Percentiles rank a stretch among this genome's conserved stretches.
Evolutionary conservation across 53 echinoderm and acorn worm genomes (phyloP).

Genomic region (Apostichopus leukothele): DNA sequence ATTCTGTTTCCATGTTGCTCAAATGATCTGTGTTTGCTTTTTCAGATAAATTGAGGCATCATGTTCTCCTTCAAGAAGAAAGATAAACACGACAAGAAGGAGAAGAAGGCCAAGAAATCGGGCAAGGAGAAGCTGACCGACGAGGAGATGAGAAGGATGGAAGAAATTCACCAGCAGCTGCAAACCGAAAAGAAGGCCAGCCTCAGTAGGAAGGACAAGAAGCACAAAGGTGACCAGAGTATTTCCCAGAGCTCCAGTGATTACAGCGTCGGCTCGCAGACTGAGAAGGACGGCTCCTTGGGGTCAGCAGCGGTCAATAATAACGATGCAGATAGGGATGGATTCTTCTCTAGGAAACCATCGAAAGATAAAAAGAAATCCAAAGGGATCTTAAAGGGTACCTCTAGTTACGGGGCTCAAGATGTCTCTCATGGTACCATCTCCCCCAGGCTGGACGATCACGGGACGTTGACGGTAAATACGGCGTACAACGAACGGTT

Average conservation of each 20-base stretch:
- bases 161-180: constrained; percentile 74
- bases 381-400: constrained; percentile 79
- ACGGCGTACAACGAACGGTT: constrained; percentile 80
- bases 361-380: constrained; percentile 64
- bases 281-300: constrained; percentile 49
- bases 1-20: no score
- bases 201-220: constrained; percentile 50
- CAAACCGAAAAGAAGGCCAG: constrained; percentile 64
- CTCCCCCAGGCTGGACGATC: constrained; percentile 68
- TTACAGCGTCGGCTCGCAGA: constrained; percentile 27
- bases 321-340: constrained; percentile 45
- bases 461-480: constrained; percentile 60
- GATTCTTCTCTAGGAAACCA: constrained; percentile 47
- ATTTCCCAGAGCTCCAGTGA: constrained; percentile 50
- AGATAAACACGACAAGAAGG: constrained; percentile 72
- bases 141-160: constrained; percentile 75
- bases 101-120: constrained; percentile 65
- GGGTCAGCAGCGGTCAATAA: not conserved
- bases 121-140: constrained; percentile 71
- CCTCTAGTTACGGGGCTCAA: constrained; percentile 62
- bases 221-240: constrained; percentile 32
- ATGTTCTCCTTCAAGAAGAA: constrained; percentile 82
- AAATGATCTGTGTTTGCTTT: not conserved
- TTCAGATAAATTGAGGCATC: constrained; percentile 2
- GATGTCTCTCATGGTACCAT: constrained; percentile 61